Evolutionary conservation across 2,113 vertebrate species (phyloP), one percentile per base, ranked within the genome.

Genomic region (Syngnathus scovelli): DNA sequence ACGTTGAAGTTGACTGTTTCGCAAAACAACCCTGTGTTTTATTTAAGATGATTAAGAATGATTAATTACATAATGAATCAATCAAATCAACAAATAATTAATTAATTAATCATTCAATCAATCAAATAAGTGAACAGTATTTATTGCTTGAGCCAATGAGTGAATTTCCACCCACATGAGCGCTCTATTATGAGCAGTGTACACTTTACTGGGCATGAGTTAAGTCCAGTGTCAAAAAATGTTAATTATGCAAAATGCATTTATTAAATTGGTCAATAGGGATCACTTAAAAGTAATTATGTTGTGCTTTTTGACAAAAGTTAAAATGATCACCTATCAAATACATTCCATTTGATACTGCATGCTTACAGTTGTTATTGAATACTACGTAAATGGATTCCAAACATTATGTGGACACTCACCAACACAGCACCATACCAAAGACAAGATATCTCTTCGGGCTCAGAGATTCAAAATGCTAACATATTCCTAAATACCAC

Each of bases 401-500:
- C 43, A 64, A 64, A 64, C 62, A 48, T 16, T 33, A 36, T 64
- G 62, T 0, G 46, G 48, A 75, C 62, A 64, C 68, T 75, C 52
- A 37, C 68, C 74, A 77, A 70, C 67, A 64, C 70, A 76, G 41
- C 44, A 39, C 60, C 61, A 65, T 19, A 44, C 74, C 70, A 39
- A 19, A 78, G 48, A 81, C 8, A 69, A 72, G 83, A 80, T 69
- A 79, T 64, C 72, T 83, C 63, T 0, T 41, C 74, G 74, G 74
- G 68, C 66, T 83, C 67, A 64, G 61, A 74, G 77, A 82, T 83
- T 70, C 66, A 85, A 81, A 85, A 78, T 76, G 68, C 68, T 77
- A 83, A 76, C 73, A 80, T 74, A 81, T 81, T 79, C 77, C 46
- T 77, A 74, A 80, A 78, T 83, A 65, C 78, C 76, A 74, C 71